These are phyloP conservation scores for Semotilus atromaculatus DNA, from an alignment of 2,797 vertebrate genomes.

Conservation along the genomic window DNA sequence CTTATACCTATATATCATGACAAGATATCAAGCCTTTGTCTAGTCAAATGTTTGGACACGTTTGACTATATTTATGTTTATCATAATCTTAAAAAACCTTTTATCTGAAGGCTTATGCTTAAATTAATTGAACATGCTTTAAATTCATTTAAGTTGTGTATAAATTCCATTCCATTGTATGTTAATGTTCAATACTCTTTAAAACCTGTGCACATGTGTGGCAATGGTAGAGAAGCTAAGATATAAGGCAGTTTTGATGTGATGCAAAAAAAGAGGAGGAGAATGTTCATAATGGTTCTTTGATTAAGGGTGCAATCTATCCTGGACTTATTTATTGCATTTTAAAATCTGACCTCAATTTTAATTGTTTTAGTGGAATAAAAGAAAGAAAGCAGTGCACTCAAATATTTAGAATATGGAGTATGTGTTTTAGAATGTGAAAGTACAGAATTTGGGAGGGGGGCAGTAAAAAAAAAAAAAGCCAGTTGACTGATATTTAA, in stretches of 20 bases:
- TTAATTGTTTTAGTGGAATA: neutral
- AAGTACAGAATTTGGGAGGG: neutral
- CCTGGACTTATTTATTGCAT: neutral
- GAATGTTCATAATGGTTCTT: neutral
- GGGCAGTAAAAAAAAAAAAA: neutral
- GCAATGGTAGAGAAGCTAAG: neutral
- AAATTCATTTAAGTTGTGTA: neutral
- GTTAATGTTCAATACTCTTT: neutral
- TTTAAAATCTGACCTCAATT: neutral
- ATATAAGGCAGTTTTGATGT: neutral
- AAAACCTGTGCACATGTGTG: neutral
- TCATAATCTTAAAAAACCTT: neutral
- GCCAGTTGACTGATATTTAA: neutral
- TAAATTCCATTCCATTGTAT: neutral
- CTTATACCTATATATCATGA: neutral
- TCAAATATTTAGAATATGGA: neutral
- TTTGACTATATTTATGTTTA: neutral
- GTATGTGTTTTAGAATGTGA: neutral
- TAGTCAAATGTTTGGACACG: neutral
- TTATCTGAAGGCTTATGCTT: neutral
- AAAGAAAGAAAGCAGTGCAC: neutral
- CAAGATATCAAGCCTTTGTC: neutral
- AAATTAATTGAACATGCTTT: neutral
- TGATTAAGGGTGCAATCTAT: neutral
- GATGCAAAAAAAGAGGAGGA: too few species aligned